phyloP scores from a whole-genome alignment of 2,113 vertebrate genomes.

The Nycticebus coucang region DNA sequence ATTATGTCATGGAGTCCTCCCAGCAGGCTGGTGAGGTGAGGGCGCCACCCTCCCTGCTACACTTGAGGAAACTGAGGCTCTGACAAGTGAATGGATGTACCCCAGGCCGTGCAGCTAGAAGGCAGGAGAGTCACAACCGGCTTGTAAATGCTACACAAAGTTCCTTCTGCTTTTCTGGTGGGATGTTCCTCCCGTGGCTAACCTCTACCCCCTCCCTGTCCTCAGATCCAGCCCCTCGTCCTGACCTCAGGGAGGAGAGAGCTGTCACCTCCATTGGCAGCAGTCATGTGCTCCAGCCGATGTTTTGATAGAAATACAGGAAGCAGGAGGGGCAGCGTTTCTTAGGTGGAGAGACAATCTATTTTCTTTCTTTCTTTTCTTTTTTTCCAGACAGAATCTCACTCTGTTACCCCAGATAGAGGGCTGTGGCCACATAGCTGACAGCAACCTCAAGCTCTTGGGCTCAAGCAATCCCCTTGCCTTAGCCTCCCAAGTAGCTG shows the following conservation, averaged over 20 bases:
- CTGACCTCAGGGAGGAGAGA: not conserved
- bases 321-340: not conserved
- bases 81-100: not conserved
- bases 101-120: not conserved
- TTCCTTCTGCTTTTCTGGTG: not conserved
- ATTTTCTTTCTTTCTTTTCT: too few species aligned
- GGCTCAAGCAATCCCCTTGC: too few species aligned
- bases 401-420: too few species aligned
- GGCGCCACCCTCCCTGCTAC: rapidly evolving
- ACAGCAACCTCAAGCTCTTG: too few species aligned
- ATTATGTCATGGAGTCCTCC: rapidly evolving
- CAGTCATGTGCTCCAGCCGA: not conserved
- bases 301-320: not conserved
- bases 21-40: not conserved
- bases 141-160: rapidly evolving
- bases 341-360: not conserved
- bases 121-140: not conserved
- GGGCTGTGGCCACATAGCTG: too few species aligned
- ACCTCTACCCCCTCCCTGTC: not conserved
- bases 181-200: not conserved
- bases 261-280: not conserved
- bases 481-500: too few species aligned
- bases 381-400: too few species aligned
- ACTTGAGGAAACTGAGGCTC: not conserved
- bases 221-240: not conserved